Percentiles rank a stretch among this genome's conserved stretches.
Conservation (phyloP, 2,797 vertebrate species). For the Peromyscus aztecus region DNA sequence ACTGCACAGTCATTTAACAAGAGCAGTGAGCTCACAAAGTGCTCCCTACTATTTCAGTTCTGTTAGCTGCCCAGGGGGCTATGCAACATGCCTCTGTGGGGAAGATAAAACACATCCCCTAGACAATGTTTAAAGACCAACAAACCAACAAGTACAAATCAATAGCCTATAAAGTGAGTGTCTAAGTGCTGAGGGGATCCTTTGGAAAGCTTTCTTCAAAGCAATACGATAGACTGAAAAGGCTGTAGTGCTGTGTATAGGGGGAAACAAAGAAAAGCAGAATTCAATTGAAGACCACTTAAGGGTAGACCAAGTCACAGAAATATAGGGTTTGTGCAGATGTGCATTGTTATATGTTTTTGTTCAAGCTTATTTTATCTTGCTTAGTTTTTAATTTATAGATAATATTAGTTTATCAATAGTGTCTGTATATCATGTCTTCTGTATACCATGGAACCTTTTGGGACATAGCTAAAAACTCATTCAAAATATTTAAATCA, state of each 20-base stretch:
- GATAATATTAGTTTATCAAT: neutral
- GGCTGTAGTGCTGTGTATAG: neutral
- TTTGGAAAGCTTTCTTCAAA: conserved; percentile 65
- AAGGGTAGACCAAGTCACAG: neutral
- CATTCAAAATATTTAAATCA: conserved; percentile 12
- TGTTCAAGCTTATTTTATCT: neutral
- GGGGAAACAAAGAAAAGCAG: conserved; percentile 15
- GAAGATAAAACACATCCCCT: neutral
- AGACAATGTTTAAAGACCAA: conserved; percentile 58
- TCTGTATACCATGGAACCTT: neutral
- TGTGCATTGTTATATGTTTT: conserved; percentile 7
- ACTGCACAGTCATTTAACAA: neutral
- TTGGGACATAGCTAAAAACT: neutral
- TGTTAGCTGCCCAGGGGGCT: neutral
- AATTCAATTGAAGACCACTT: conserved; percentile 14
- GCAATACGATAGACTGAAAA: conserved; percentile 37
- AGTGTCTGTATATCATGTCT: neutral
- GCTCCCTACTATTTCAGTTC: neutral
- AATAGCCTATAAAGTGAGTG: conserved; percentile 62
- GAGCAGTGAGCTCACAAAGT: neutral
- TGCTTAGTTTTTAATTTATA: conserved; percentile 28
- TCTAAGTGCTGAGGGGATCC: conserved; percentile 33
- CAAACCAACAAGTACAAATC: conserved; percentile 60
- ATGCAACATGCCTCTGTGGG: neutral
- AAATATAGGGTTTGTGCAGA: neutral